phyloP scores from a whole-genome alignment of 1,140 invertebrate species.

The Drosophila chauvacae region DNA sequence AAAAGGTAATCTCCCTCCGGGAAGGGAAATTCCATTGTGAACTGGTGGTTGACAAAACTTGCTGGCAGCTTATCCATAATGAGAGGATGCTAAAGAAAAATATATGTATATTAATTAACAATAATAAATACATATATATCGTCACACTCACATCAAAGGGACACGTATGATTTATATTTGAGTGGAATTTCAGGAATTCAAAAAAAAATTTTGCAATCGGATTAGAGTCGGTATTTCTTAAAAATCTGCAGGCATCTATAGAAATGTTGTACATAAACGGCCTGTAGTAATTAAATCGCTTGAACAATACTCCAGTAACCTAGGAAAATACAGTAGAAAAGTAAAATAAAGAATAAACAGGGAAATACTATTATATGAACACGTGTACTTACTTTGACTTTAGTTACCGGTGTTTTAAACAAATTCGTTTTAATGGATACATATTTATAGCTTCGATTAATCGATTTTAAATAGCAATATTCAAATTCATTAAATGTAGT shows the following conservation, averaged over 20 bases:
- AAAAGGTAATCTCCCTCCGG: slow-evolving; percentile 1
- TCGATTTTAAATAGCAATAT: neutral
- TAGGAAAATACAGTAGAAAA: neutral
- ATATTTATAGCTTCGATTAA: slow-evolving; percentile 3
- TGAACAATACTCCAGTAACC: neutral
- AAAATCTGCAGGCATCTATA: neutral
- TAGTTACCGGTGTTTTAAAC: neutral
- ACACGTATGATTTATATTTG: slow-evolving; percentile 1
- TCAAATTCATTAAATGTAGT: neutral
- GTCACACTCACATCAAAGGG: neutral
- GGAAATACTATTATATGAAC: neutral
- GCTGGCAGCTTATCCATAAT: neutral
- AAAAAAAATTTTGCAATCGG: neutral
- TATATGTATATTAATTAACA: neutral
- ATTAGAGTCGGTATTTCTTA: neutral
- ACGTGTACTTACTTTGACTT: neutral
- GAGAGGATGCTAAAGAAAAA: neutral
- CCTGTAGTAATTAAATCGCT: slow-evolving; percentile 1
- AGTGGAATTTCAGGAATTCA: neutral
- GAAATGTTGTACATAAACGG: neutral
- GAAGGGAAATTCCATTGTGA: neutral
- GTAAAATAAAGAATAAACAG: neutral
- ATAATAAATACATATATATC: neutral
- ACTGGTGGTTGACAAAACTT: neutral
- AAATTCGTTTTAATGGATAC: neutral